Conservation (phyloP, 2,888 invertebrate genomes). For the Laothoe populi region DNA sequence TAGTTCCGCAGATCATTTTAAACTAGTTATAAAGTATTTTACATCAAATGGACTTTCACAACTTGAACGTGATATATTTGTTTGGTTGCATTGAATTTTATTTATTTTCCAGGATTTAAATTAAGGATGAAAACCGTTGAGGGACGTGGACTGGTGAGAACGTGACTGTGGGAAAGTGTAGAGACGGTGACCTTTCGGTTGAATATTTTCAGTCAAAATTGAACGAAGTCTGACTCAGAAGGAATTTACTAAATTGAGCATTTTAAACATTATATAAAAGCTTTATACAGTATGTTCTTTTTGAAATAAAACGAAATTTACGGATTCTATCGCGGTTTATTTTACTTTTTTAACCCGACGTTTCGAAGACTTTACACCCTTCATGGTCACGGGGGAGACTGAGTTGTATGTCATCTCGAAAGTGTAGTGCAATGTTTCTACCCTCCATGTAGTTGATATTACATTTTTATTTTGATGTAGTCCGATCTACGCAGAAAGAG, state of each 20-base stretch:
- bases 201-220: constrained; percentile 14
- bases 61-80: constrained; percentile 16
- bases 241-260: background rate
- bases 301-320: background rate
- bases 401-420: no score
- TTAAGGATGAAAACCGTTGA: background rate
- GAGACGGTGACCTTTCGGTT: background rate
- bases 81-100: constrained; percentile 17
- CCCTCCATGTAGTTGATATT: no score
- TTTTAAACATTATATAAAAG: background rate
- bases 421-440: no score
- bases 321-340: no score
- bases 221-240: background rate
- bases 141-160: background rate
- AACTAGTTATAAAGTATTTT: constrained; percentile 11
- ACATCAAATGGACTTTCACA: constrained; percentile 5
- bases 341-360: no score
- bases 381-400: no score
- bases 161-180: background rate
- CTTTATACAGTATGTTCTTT: background rate
- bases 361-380: no score
- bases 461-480: no score
- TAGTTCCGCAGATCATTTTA: constrained; percentile 15
- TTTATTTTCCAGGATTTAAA: constrained; percentile 10
- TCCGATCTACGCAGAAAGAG: no score